Conservation (phyloP, 2,797 vertebrate genomes). For the Periophthalmus magnuspinnatus region DNA sequence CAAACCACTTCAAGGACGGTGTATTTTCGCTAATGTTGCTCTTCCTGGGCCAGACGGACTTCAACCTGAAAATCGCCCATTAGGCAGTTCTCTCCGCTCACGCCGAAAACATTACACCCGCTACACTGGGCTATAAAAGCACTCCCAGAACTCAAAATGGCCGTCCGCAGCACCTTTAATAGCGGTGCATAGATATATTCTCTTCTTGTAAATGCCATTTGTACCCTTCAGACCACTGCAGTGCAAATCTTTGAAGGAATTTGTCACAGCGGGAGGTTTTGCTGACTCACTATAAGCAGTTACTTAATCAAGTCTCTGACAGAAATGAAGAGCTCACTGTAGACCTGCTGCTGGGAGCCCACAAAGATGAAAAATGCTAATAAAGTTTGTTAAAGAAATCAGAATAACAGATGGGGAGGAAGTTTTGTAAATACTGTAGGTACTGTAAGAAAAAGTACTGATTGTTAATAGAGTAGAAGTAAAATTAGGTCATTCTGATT, state of each 20-base stretch:
- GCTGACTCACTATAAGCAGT: constrained; percentile 34
- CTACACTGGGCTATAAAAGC: constrained; percentile 25
- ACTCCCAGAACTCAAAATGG: constrained; percentile 15
- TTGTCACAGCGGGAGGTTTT: constrained; percentile 25
- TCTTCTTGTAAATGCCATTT: constrained; percentile 22
- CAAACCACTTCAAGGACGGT: constrained; percentile 17
- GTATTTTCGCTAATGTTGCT: constrained; percentile 36
- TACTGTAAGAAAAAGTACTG: background rate
- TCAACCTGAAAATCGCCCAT: constrained; percentile 41
- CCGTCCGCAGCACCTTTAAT: constrained; percentile 25
- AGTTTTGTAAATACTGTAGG: background rate
- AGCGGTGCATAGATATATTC: constrained; percentile 22
- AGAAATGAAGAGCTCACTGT: constrained; percentile 6
- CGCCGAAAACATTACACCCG: constrained; percentile 32
- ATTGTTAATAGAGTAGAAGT: background rate
- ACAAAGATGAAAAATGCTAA: constrained; percentile 1
- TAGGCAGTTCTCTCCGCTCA: constrained; percentile 30
- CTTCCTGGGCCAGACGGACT: constrained; percentile 40
- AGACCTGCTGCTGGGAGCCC: background rate
- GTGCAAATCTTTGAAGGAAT: constrained; percentile 22
- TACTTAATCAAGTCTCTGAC: constrained; percentile 23
- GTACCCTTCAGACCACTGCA: constrained; percentile 22
- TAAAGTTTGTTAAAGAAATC: background rate
- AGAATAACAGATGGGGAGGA: background rate
- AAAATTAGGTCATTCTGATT: background rate